phyloP scores from a whole-genome alignment of 2,797 vertebrate genomes.

The Poliocrania exsul region DNA sequence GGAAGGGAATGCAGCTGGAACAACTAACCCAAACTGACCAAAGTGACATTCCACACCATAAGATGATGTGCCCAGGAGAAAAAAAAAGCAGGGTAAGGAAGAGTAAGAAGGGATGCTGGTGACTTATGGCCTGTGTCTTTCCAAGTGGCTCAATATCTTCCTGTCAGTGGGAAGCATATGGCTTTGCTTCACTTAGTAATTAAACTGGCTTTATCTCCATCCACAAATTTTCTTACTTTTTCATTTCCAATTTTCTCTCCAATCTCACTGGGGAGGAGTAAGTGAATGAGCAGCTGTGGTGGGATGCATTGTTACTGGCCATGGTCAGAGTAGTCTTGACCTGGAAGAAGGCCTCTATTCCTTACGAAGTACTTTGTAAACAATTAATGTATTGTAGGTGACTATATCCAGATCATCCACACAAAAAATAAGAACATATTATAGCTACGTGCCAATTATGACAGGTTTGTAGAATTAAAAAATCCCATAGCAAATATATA shows the following conservation, averaged over 20 bases:
- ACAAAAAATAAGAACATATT: neutral
- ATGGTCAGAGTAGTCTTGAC: neutral
- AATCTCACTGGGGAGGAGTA: fast-evolving
- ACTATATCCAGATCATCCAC: neutral
- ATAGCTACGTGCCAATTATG: neutral
- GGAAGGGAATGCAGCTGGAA: neutral
- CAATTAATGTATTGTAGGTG: neutral
- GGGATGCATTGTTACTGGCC: neutral
- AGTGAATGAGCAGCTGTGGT: neutral
- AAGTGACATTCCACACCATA: neutral
- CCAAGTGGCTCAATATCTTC: neutral
- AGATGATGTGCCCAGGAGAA: neutral
- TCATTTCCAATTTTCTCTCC: neutral
- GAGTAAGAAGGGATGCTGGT: neutral
- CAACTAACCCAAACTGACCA: neutral
- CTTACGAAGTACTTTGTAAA: neutral
- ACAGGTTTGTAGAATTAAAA: neutral
- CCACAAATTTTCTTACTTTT: neutral
- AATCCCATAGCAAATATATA: neutral
- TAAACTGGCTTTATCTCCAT: neutral
- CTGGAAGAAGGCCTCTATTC: neutral
- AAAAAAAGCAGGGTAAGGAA: neutral
- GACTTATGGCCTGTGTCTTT: neutral
- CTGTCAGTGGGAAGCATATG: neutral
- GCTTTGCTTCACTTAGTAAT: neutral